Base-by-base conservation (phyloP, 2,888 invertebrate genomes). In the Hirudinaria manillensis region DNA sequence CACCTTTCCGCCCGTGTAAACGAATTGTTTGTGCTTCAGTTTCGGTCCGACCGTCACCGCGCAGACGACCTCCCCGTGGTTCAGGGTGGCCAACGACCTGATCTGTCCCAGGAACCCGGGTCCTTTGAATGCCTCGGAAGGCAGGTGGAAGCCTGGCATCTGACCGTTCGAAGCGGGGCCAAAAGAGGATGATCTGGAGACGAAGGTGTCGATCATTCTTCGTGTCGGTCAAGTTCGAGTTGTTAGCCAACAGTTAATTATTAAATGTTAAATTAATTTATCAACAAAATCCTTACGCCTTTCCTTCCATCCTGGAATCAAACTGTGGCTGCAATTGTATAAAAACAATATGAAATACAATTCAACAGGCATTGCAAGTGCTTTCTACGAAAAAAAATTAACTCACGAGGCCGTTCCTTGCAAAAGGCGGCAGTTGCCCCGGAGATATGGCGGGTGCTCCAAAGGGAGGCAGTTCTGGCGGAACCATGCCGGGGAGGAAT, bases 51-150 rank as follows among this genome's bases (percentile, higher is more conserved):
- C 91, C 72, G 97, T 96, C 71, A 98, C 97, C 0, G 96, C 97
- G 85, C 97, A 97, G 53, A 97, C 97, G 66, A 97, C 96, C 86
- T 97, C 97, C 10, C 97, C 97, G 86, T 98, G 97, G 78, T 91
- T 92, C 78, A 97, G 86, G 10, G 93, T 93, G 84, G 93, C 93
- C 81, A 94, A 92, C 83, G 92, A 92, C 21, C 94, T 89, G 68
- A 94, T 94, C 83, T 92, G 93, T 74, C 93, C 89, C 19, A 97
- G 96, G 80, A 97, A 93, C 38, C 95, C 96, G n/a, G 93, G 91
- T 21, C 93, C 94, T 76, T 91, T 89, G 75, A 95, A 88, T 74
- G 96, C 95, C 87, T 97, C 97, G 55, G 92, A 90, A 70, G 96
- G 96, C 87, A 97, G 97, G 78, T 93, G 93, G 79, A 95, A 95